Evolutionary conservation across 2,113 vertebrate genomes (phyloP).

Genomic region (Cololabis saira): DNA sequence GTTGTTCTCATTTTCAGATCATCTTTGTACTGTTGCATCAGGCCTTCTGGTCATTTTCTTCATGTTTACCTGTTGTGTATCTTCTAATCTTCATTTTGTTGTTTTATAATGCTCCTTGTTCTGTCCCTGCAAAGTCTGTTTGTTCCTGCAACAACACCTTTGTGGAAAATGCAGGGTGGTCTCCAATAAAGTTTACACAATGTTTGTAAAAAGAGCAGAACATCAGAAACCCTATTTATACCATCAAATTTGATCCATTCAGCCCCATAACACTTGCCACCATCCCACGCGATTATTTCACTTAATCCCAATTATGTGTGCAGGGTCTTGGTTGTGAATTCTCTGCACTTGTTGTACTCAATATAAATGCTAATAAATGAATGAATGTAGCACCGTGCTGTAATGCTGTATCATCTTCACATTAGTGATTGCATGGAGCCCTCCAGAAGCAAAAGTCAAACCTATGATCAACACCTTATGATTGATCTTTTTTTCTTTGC

Average conservation of each 20-base stretch:
- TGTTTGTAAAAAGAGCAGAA: not conserved
- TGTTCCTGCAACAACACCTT: too few relatives aligned
- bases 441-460: not conserved
- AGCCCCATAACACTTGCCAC: not conserved
- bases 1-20: too few relatives aligned
- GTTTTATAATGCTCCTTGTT: too few relatives aligned
- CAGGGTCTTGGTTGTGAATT: not conserved
- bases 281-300: not conserved
- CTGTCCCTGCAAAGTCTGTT: too few relatives aligned
- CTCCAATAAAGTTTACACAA: too few relatives aligned
- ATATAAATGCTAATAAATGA: not conserved
- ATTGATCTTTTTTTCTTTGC: not conserved
- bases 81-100: too few relatives aligned
- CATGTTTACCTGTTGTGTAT: too few relatives aligned
- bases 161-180: too few relatives aligned
- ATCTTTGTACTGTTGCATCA: too few relatives aligned
- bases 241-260: not conserved
- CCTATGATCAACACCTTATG: not conserved
- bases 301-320: not conserved
- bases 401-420: not conserved
- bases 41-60: too few relatives aligned
- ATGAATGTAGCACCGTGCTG: not conserved
- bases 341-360: not conserved
- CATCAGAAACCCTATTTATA: not conserved
- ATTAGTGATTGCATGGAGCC: not conserved